Evolutionary conservation across 2,797 vertebrate genomes (phyloP).

Genomic region (Ambastaia sidthimunki): DNA sequence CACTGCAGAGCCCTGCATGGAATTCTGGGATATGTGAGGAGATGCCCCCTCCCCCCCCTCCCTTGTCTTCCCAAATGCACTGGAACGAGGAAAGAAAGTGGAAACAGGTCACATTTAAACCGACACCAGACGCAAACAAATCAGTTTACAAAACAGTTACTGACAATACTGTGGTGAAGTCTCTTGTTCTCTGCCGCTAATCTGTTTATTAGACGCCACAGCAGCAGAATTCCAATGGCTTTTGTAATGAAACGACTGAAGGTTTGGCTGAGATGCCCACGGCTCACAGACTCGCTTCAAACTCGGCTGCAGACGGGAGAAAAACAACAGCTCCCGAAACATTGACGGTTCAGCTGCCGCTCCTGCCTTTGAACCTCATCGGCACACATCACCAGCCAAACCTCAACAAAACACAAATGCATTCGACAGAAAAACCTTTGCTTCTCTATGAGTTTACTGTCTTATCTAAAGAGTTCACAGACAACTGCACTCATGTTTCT

Average conservation of each 20-base stretch:
- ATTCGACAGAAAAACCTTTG: neutral
- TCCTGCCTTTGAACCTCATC: neutral
- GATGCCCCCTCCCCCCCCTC: conserved; percentile 53
- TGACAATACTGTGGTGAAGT: neutral
- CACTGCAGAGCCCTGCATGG: conserved; percentile 37
- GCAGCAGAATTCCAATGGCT: neutral
- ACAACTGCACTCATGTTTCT: no score
- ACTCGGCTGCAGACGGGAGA: no score
- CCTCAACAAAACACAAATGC: neutral
- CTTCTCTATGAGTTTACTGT: no score
- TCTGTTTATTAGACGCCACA: neutral
- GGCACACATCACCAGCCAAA: neutral
- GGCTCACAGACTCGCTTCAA: neutral
- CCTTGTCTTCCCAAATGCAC: conserved; percentile 38
- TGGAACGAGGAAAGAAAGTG: conserved; percentile 46
- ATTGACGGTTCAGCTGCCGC: neutral
- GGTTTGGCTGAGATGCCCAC: neutral
- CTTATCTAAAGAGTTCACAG: no score
- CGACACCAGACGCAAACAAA: conserved; percentile 44
- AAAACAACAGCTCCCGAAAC: neutral
- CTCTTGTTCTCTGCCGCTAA: neutral
- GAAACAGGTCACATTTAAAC: conserved; percentile 74
- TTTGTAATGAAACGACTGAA: neutral
- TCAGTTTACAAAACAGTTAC: conserved; percentile 19
- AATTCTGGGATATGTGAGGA: conserved; percentile 58